phyloP scores from a whole-genome alignment of 2,888 invertebrate species.

The Neria commutata region DNA sequence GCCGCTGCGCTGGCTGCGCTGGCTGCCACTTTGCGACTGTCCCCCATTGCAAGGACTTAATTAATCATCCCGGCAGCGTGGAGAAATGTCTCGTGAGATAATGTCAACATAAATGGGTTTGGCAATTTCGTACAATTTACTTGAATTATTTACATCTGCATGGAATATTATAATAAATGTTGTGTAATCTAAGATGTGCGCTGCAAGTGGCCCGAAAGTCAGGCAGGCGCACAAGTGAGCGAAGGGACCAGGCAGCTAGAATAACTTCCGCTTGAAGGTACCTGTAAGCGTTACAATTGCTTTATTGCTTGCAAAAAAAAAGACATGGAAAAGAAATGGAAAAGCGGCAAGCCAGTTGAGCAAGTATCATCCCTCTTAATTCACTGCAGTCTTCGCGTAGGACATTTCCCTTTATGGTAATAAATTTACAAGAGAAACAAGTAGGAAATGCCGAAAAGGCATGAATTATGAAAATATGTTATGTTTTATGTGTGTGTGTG shows the following conservation, averaged over 20 bases:
- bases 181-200: constrained; percentile 36
- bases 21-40: constrained; percentile 24
- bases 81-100: constrained; percentile 57
- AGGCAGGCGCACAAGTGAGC: neutral
- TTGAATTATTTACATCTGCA: constrained; percentile 51
- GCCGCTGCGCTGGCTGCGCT: neutral
- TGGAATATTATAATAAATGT: constrained; percentile 31
- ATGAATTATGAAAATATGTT: constrained; percentile 29
- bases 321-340: neutral
- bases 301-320: constrained; percentile 11
- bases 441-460: constrained; percentile 8
- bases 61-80: constrained; percentile 36
- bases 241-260: too few species aligned
- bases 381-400: neutral
- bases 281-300: constrained; percentile 20
- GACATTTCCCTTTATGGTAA: constrained; percentile 29
- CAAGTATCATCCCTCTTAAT: constrained; percentile 15
- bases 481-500: constrained; percentile 22
- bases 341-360: neutral
- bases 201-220: neutral
- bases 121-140: constrained; percentile 59
- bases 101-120: constrained; percentile 62
- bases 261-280: constrained; percentile 4
- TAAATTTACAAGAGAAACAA: constrained; percentile 27
- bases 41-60: constrained; percentile 29